Conservation (phyloP, 1,140 invertebrate species). For the Antheraea mylitta region DNA sequence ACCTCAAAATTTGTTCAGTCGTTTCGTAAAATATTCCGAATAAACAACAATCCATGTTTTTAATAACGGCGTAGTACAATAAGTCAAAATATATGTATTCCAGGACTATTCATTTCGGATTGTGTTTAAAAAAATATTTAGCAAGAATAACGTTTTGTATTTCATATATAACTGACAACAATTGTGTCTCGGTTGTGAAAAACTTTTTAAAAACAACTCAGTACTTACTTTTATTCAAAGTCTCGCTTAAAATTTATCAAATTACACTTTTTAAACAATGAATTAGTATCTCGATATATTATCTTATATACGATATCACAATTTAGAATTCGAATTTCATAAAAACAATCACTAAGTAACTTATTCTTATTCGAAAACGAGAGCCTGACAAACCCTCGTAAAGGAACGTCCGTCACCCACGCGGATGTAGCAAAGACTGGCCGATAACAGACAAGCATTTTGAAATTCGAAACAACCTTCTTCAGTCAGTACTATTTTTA, state of each 20-base stretch:
- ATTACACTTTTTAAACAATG: background rate
- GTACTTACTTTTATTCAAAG: background rate
- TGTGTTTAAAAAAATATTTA: no score
- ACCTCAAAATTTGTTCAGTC: no score
- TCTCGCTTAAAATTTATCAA: background rate
- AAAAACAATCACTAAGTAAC: background rate
- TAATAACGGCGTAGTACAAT: no score
- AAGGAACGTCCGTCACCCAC: background rate
- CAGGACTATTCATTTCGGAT: no score
- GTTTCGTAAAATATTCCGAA: no score
- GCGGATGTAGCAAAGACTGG: background rate
- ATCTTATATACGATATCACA: background rate
- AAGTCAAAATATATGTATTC: no score
- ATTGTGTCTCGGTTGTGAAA: no score
- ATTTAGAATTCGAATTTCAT: background rate
- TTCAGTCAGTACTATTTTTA: background rate
- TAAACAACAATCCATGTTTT: no score
- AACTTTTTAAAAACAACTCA: no score
- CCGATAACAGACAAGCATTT: background rate
- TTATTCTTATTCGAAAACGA: background rate
- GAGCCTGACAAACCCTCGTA: background rate
- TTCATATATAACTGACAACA: no score
- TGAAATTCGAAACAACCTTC: background rate
- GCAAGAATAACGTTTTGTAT: no score
- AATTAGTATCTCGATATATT: background rate